Base-by-base conservation (phyloP, 2,797 vertebrate genomes). In the Xenops minutus region DNA sequence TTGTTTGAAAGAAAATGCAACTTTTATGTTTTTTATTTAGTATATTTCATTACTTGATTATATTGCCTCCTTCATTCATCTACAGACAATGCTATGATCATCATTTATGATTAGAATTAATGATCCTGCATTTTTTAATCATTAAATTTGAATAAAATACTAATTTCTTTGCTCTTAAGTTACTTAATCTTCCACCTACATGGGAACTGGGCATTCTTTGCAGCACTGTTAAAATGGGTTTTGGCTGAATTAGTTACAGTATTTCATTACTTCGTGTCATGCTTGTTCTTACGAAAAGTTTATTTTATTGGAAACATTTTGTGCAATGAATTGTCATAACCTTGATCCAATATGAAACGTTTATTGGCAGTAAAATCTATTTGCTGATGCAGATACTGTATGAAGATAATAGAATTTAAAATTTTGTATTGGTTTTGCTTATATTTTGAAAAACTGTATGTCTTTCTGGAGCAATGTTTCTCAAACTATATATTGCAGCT, bases 391-490 rank as follows among this genome's bases (percentile, higher is more conserved):
- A 91, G 85, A 61, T 48, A 32, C 10, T 89, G 58, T 91, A 8
- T 48, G 21, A 90, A 91, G 55, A 37, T 29, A 64, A 73, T 72
- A 32, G 37, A 16, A 67, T 48, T 67, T 66, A 55, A 85, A 49
- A 51, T 62, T 52, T 67, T 93, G 10, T 87, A 39, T 67, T 88
- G 37, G 0, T 78, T 91, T 92, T 93, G 26, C n/a, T 72, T 88
- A 24, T 73, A 41, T 71, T 83, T 90, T 83, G 36, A 12, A 84
- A 85, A 92, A 69, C 32, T 66, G 6, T 67, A 12, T 72, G 32
- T 77, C 51, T 75, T 84, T 89, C 69, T 83, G 91, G 92, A 92
- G 92, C 69, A 94, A 2, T 93, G 51, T 96, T 97, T 97, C 96
- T 95, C 95, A 96, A 80, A 91, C 82, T 89, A 10, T 58, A 17